A percentile compares a stretch with the other conserved stretches of the same genome.
Conservation (phyloP, 1,140 invertebrate genomes). For the Arion vulgaris region DNA sequence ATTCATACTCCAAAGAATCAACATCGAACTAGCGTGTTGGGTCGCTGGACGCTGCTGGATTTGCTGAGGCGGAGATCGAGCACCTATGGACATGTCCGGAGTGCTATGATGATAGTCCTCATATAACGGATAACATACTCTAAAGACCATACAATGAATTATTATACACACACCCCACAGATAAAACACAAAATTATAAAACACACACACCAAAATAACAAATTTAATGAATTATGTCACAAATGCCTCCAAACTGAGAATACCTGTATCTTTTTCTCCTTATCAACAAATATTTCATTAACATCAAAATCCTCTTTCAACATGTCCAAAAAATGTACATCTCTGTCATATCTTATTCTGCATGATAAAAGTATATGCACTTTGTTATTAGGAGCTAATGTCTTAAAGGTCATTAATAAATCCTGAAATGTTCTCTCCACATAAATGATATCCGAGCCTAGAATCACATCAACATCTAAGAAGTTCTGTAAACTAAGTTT, state of each 20-base stretch:
- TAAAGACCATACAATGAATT: no score
- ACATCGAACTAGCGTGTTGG: no score
- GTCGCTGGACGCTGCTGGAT: no score
- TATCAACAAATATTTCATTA: slow-evolving; percentile 56
- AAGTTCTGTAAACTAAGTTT: slow-evolving; percentile 45
- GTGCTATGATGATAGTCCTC: no score
- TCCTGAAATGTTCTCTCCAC: slow-evolving; percentile 68
- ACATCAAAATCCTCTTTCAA: slow-evolving; percentile 58
- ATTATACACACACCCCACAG: no score
- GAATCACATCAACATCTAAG: slow-evolving; percentile 62
- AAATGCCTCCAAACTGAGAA: slow-evolving; percentile 41
- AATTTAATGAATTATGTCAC: no score
- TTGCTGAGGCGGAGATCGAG: no score
- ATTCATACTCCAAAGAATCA: no score
- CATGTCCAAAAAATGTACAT: slow-evolving; percentile 60
- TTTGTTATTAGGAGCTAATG: slow-evolving; percentile 50
- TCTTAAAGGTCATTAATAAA: slow-evolving; percentile 61
- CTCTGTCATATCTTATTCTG: slow-evolving; percentile 68
- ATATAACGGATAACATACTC: no score
- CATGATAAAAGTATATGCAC: slow-evolving; percentile 64
- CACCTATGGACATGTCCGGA: no score
- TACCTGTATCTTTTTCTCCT: slow-evolving; percentile 59
- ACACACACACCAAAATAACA: no score
- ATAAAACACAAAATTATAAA: no score
- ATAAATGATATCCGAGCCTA: slow-evolving; percentile 72